Conservation (phyloP, 2,113 vertebrate species). For the Butorides virescens region DNA sequence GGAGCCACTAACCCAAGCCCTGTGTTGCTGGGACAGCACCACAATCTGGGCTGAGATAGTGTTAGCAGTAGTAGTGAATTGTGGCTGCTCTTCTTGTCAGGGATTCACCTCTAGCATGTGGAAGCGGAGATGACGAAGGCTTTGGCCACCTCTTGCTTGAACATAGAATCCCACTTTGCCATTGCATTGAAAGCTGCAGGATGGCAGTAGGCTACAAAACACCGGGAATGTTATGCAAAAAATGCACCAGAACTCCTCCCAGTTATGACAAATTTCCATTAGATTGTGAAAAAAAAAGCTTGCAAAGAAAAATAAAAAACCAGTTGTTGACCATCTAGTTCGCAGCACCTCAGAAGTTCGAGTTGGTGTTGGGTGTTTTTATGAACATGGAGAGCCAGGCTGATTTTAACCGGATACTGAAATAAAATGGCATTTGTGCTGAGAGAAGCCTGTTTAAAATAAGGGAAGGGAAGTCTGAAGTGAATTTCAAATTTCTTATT, state of each 20-base stretch:
- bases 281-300: neutral
- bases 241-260: neutral
- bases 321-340: neutral
- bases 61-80: neutral
- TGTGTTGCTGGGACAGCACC: neutral
- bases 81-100: neutral
- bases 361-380: neutral
- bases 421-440: neutral
- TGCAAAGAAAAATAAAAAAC: neutral
- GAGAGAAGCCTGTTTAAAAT: neutral
- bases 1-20: neutral
- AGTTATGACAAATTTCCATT: neutral
- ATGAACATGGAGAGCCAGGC: neutral
- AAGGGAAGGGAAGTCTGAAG: neutral
- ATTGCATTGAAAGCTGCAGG: neutral
- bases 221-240: neutral
- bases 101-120: neutral
- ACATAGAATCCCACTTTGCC: neutral
- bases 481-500: neutral
- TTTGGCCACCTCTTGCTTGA: neutral
- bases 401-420: neutral
- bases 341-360: neutral
- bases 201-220: neutral
- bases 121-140: neutral
- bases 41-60: neutral